Evolutionary conservation across 2,888 invertebrate species (phyloP), one percentile per base, ranked within the genome.

Genomic region (Shargacucullia verbasci): DNA sequence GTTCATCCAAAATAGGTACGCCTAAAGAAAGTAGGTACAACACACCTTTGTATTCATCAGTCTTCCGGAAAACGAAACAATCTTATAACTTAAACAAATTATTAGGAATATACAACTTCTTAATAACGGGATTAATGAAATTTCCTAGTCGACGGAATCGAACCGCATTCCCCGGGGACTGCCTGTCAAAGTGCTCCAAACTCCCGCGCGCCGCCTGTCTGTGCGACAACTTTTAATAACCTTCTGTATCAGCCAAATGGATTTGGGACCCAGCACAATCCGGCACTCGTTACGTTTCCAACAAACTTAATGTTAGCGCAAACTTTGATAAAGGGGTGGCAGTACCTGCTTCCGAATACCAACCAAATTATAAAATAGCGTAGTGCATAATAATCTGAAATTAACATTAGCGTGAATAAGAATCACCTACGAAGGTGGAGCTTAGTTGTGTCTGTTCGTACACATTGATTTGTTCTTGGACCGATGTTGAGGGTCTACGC

Each of bases 141-240:
- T 89, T 89, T 88, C 84, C 84, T 78, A 86, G 87, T 83, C 82
- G 86, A 78, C 82, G 85, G 85, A 88, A 92, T 92, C 89, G 88
- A 91, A 91, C 86, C 76, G 78, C 76, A 67, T 75, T 82, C 90
- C 84, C 84, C 64, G 57, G 85, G 84, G 90, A 84, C 78, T 74
- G 73, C 78, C 90, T 90, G 91, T 92, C 92, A 91, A 91, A 91
- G 83, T 87, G 82, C 75, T 87, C 77, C 78, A 64, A 87, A 88
- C 87, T 87, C 81, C 80, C 86, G 77, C 81, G 80, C 86, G 77
- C 86, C 87, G 87, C 84, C 87, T 87, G 88, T 82, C 83, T 82
- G 77, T 79, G 83, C 81, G 88, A 90, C 91, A 92, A 92, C 85
- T 92, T 93, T 92, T 92, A 92, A 92, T 91, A 91, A 91, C 91